A percentile compares a stretch with the other conserved stretches of the same genome.
phyloP scores from a whole-genome alignment of 2,113 vertebrate species.

The Bubo scandiacus region DNA sequence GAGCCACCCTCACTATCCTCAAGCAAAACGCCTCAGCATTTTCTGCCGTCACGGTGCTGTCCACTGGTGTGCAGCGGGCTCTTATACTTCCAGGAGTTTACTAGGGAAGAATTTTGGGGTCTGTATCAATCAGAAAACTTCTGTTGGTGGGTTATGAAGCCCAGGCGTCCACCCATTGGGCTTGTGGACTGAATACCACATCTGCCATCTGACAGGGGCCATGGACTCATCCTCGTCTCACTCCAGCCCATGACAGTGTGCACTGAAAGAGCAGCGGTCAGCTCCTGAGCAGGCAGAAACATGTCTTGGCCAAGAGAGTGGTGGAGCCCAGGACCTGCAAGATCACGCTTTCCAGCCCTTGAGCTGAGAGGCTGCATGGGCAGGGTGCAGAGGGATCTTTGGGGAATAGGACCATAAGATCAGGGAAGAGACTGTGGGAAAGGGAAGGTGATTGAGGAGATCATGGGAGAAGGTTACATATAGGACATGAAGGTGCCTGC shows the following conservation, averaged over 20 bases:
- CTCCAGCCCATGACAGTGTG: background rate
- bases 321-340: background rate
- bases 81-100: background rate
- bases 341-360: background rate
- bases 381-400: background rate
- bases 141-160: background rate
- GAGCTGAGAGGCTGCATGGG: background rate
- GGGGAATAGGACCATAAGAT: background rate
- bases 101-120: background rate
- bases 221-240: background rate
- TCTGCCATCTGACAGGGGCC: background rate
- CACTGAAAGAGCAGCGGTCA: background rate
- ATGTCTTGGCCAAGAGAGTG: background rate
- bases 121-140: background rate
- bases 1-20: background rate
- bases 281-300: background rate
- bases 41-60: background rate
- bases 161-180: background rate
- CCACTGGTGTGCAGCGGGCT: fast-evolving
- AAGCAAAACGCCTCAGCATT: background rate
- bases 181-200: background rate
- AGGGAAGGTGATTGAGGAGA: background rate
- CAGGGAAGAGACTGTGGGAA: background rate
- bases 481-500: background rate
- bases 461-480: background rate